phyloP scores from a whole-genome alignment of 2,797 vertebrate genomes.

The Pangasius macronema region DNA sequence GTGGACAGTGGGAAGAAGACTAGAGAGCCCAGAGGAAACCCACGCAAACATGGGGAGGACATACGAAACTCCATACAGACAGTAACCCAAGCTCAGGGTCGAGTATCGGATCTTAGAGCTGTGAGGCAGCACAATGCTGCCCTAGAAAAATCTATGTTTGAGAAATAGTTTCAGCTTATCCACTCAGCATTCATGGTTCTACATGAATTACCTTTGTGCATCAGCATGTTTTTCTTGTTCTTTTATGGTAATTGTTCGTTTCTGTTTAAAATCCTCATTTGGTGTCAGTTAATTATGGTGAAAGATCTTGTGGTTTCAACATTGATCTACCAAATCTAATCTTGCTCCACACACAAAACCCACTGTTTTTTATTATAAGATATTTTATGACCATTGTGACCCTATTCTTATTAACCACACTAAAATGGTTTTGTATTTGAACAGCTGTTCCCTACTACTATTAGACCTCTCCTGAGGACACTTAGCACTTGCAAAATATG shows the following conservation, averaged over 20 bases:
- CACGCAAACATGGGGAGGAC: neutral
- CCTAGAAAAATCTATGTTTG: neutral
- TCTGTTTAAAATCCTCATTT: neutral
- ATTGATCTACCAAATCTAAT: neutral
- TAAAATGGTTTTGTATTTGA: constrained; percentile 61
- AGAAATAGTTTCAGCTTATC: neutral
- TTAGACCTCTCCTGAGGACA: constrained; percentile 59
- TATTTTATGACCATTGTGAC: constrained; percentile 57
- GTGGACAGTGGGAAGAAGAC: neutral
- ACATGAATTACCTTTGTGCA: neutral
- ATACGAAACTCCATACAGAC: neutral
- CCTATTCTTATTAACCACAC: constrained; percentile 55
- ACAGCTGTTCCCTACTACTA: constrained; percentile 62
- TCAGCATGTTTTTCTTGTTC: neutral
- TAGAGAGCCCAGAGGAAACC: neutral
- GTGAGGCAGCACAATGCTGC: neutral
- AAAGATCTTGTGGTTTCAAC: constrained; percentile 43
- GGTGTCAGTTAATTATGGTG: neutral
- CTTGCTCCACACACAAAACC: constrained; percentile 22
- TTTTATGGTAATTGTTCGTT: neutral
- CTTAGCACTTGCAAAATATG: constrained; percentile 60
- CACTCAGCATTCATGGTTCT: neutral
- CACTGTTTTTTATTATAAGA: constrained; percentile 45
- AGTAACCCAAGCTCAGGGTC: neutral
- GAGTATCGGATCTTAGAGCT: neutral